A percentile compares a stretch with the other conserved stretches of the same genome.
Conservation (phyloP, 2,797 vertebrate species). For the Cetoscarus ocellatus region DNA sequence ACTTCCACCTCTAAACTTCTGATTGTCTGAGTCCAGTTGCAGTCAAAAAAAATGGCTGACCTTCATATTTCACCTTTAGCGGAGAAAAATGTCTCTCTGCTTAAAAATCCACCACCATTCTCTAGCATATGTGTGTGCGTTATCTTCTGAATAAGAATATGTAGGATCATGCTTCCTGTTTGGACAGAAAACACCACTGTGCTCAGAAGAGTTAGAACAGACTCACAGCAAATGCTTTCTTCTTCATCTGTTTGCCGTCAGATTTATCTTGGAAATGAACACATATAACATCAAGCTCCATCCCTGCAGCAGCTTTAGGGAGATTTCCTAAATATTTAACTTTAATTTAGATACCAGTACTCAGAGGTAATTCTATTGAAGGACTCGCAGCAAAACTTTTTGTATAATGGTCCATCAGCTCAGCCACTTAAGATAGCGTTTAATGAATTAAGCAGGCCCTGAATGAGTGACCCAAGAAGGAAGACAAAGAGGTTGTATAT, state of each 20-base stretch:
- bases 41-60: no score
- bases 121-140: neutral
- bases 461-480: conserved; percentile 51
- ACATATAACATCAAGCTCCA: conserved; percentile 43
- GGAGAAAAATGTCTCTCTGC: no score
- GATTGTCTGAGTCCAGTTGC: no score
- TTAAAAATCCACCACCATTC: conserved; percentile 17
- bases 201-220: conserved; percentile 64
- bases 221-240: conserved; percentile 55
- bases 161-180: conserved; percentile 48
- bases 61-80: no score
- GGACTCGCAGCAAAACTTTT: conserved; percentile 61
- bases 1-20: no score
- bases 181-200: conserved; percentile 45
- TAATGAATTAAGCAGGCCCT: conserved; percentile 69
- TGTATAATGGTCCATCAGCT: conserved; percentile 67
- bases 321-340: conserved; percentile 79
- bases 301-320: conserved; percentile 48
- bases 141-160: conserved; percentile 29
- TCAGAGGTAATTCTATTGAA: conserved; percentile 64
- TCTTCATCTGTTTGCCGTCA: conserved; percentile 67
- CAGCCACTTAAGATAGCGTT: conserved; percentile 58
- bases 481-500: conserved; percentile 70
- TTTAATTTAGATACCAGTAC: conserved; percentile 74
- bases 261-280: conserved; percentile 75